A percentile compares a stretch with the other conserved stretches of the same genome.
phyloP scores from a whole-genome alignment of 2,113 vertebrate genomes.

The Chrysemys picta region DNA sequence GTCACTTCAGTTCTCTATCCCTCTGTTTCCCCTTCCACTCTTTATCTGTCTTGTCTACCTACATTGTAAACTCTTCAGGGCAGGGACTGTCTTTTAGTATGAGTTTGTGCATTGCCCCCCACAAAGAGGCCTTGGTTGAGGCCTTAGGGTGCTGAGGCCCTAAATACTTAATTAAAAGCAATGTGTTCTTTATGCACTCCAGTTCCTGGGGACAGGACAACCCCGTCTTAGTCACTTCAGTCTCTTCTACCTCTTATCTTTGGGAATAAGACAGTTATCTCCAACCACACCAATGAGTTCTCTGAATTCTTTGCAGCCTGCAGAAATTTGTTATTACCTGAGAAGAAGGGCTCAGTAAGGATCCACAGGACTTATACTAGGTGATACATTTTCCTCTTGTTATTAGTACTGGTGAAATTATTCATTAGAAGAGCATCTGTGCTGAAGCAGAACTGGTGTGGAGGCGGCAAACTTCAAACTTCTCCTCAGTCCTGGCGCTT shows the following conservation, averaged over 20 bases:
- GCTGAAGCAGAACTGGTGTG: background rate
- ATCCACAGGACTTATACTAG: background rate
- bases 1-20: rapidly evolving
- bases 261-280: background rate
- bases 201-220: background rate
- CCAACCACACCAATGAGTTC: background rate
- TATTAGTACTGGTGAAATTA: background rate
- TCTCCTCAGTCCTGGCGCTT: background rate
- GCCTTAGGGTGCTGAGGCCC: rapidly evolving
- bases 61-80: background rate
- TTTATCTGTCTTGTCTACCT: background rate
- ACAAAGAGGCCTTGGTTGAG: background rate
- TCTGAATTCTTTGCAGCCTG: background rate
- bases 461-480: background rate
- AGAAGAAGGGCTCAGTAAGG: background rate
- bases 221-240: background rate
- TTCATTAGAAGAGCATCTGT: background rate
- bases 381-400: background rate
- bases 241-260: background rate
- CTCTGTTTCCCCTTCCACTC: background rate
- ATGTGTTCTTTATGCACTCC: background rate
- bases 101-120: background rate
- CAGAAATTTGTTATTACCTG: background rate
- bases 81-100: background rate
- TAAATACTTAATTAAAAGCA: background rate